Conservation (phyloP, 2,888 invertebrate genomes). For the Alloplasta piceator region DNA sequence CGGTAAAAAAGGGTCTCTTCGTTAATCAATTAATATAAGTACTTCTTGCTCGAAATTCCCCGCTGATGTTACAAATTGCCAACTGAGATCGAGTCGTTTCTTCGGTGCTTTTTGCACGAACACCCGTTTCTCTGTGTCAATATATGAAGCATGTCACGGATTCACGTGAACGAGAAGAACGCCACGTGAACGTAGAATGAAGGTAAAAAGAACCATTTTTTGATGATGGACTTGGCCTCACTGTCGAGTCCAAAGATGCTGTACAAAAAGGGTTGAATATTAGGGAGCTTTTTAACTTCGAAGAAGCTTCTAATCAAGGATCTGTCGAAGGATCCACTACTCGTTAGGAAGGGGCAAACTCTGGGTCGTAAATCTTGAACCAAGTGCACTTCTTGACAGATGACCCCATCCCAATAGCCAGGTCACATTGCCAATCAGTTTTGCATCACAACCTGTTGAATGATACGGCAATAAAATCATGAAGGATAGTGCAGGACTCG, state of each 20-base stretch:
- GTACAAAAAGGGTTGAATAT: background rate
- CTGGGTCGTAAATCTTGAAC: too few species aligned
- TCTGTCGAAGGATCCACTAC: too few species aligned
- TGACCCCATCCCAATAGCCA: slow-evolving; percentile 1
- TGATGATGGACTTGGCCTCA: background rate
- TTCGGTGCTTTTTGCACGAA: slow-evolving; percentile 43
- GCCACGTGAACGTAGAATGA: background rate
- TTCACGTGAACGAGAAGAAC: slow-evolving; percentile 12
- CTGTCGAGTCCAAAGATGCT: slow-evolving; percentile 1
- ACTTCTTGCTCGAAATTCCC: slow-evolving; percentile 60
- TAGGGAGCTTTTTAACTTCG: too few species aligned
- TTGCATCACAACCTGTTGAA: slow-evolving; percentile 19
- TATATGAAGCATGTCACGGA: slow-evolving; percentile 10
- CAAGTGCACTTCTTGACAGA: background rate
- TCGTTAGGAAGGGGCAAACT: background rate
- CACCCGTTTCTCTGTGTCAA: slow-evolving; percentile 13
- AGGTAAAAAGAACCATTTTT: background rate
- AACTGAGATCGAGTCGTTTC: slow-evolving; percentile 50
- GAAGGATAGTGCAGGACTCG: slow-evolving; percentile 6
- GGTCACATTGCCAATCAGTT: slow-evolving; percentile 2
- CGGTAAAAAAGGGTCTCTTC: slow-evolving; percentile 50
- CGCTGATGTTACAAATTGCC: slow-evolving; percentile 64
- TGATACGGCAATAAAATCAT: slow-evolving; percentile 26
- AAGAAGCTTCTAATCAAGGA: too few species aligned
- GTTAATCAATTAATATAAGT: slow-evolving; percentile 67